phyloP scores from a whole-genome alignment of 1,140 invertebrate species.

The Laupala kohalensis region DNA sequence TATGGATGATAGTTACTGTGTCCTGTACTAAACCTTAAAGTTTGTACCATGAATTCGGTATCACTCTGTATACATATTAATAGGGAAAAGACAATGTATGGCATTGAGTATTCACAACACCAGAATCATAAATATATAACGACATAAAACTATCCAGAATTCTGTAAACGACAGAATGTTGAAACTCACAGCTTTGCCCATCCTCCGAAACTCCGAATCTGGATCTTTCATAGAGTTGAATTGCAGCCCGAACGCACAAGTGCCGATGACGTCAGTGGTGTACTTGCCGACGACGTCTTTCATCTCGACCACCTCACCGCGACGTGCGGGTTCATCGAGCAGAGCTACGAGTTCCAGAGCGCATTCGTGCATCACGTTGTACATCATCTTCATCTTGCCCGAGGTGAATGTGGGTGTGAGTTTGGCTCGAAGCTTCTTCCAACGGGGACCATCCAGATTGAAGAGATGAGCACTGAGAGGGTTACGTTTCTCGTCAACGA shows the following conservation, averaged over 20 bases:
- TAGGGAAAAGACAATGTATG: too few species aligned
- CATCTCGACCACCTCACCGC: conserved; percentile 29
- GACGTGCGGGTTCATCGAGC: background rate
- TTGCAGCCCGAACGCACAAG: conserved; percentile 45
- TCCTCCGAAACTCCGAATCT: conserved; percentile 34
- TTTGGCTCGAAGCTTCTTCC: background rate
- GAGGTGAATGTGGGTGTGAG: too few species aligned
- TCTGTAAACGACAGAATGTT: too few species aligned
- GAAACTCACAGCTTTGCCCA: too few species aligned
- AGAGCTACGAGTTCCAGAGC: background rate
- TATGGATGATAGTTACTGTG: too few species aligned
- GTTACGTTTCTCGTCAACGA: background rate
- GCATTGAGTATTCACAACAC: too few species aligned
- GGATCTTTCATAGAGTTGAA: conserved; percentile 38
- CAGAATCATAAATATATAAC: too few species aligned
- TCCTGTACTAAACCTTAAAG: too few species aligned
- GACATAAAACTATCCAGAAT: too few species aligned
- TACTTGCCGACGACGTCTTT: conserved; percentile 42
- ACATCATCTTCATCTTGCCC: conserved; percentile 30
- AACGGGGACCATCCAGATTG: background rate
- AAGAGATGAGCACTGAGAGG: background rate
- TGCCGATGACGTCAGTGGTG: conserved; percentile 48
- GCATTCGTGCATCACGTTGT: conserved; percentile 15
- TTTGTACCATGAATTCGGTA: too few species aligned
- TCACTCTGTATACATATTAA: too few species aligned